Evolutionary conservation across 2,888 invertebrate species (phyloP), one percentile per base, ranked within the genome.

Genomic region (Pristionchus arcanus): DNA sequence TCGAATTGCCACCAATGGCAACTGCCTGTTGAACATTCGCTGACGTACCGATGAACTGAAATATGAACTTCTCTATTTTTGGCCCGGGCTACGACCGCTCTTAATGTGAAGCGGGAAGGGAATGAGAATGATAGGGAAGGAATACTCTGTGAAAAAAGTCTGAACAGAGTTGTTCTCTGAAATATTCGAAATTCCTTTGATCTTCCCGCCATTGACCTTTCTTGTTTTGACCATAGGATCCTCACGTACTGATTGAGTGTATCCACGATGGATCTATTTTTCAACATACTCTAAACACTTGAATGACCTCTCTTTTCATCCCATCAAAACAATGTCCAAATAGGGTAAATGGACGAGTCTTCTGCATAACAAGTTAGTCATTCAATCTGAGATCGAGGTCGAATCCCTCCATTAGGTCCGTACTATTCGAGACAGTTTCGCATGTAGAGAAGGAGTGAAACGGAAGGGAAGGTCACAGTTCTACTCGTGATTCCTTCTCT

Each of bases 21-120:
- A 90, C 87, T 21, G 90, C 89, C 66, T 88, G 83, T 83, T 93
- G 93, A 42, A 93, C 91, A 68, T 93, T 93, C 34, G 93, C 93
- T 37, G 93, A 91, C 28, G 91, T 91, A n/a, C 93, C 93, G 88
- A 93, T 93, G 19, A 93, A 90, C 93, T 93, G 71, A 90, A 93
- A 81, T 21, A 31, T 31, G n/a, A n/a, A n/a, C n/a, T n/a, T n/a
- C n/a, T n/a, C n/a, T n/a, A n/a, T n/a, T n/a, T n/a, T n/a, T n/a
- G n/a, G n/a, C n/a, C n/a, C n/a, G n/a, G n/a, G n/a, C n/a, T n/a
- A n/a, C n/a, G n/a, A n/a, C n/a, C n/a, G n/a, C n/a, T n/a, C n/a
- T n/a, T n/a, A n/a, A n/a, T n/a, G n/a, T n/a, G n/a, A n/a, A n/a
- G n/a, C n/a, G n/a, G n/a, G n/a, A n/a, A n/a, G n/a, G n/a, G n/a